Evolutionary conservation across 1,140 invertebrate species (phyloP).

Genomic region (Listronotus oregonensis): DNA sequence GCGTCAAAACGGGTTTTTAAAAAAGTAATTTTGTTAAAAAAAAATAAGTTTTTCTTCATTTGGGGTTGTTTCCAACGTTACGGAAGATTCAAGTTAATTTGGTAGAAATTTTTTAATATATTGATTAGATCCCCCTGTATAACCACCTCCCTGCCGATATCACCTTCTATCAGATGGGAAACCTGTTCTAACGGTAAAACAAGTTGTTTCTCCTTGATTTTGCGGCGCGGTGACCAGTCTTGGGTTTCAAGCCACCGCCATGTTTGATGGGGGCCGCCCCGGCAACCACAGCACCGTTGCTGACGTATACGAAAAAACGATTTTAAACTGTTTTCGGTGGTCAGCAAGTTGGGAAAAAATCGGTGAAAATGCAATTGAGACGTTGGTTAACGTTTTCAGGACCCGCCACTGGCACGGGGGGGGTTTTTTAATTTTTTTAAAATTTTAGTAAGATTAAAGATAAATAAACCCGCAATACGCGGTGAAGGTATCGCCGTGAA

Average conservation of each 20-base stretch:
- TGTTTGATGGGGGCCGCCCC: constrained; percentile 35
- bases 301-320: constrained; percentile 32
- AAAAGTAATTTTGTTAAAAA: too few species aligned
- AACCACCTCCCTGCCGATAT: constrained; percentile 29
- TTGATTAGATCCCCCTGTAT: constrained; percentile 6
- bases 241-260: constrained; percentile 31
- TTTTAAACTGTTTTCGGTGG: constrained; percentile 33
- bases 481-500: constrained; percentile 8
- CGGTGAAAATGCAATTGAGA: constrained; percentile 50
- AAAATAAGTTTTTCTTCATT: too few species aligned
- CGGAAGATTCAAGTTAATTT: too few species aligned
- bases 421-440: not conserved
- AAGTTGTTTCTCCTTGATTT: constrained; percentile 29
- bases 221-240: not conserved
- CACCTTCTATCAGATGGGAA: constrained; percentile 23
- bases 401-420: constrained; percentile 48
- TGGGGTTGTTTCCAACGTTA: too few species aligned
- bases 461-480: not conserved
- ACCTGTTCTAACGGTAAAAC: constrained; percentile 45
- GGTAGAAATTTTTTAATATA: too few species aligned
- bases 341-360: constrained; percentile 27
- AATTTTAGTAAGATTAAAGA: not conserved
- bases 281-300: constrained; percentile 23
- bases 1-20: too few species aligned
- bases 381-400: constrained; percentile 52